These are phyloP conservation scores for Elysia chlorotica DNA, from an alignment of 1,140 invertebrate genomes.

Conservation along the genomic window DNA sequence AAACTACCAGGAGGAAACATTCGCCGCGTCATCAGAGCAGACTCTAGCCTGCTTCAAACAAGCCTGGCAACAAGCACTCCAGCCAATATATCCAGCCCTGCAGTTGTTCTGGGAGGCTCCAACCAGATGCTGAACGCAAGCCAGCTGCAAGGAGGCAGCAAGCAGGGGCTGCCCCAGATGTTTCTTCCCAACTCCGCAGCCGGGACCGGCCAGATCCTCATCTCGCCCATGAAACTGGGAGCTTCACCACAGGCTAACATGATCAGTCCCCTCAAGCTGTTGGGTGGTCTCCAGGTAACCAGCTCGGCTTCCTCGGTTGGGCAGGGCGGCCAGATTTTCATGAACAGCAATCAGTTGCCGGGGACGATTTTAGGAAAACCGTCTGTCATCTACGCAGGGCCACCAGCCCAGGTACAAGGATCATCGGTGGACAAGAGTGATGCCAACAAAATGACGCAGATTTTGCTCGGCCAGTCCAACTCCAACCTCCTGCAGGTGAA, in stretches of 20 bases:
- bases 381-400: conserved; percentile 2
- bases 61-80: neutral
- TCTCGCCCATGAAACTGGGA: conserved; percentile 6
- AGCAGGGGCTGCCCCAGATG: neutral
- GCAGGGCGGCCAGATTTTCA: neutral
- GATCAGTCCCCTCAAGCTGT: neutral
- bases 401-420: neutral
- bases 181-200: neutral
- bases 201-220: neutral
- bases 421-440: neutral
- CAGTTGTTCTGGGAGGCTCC: neutral
- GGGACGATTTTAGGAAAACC: neutral
- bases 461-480: conserved; percentile 13
- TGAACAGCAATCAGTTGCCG: neutral
- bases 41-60: neutral
- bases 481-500: no score
- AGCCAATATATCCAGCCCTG: neutral
- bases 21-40: conserved; percentile 8
- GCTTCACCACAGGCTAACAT: conserved; percentile 8
- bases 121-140: neutral
- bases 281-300: neutral
- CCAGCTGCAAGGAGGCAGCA: neutral
- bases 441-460: conserved; percentile 5
- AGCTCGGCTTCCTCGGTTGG: neutral
- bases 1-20: neutral